These are phyloP conservation scores for Globia sparganii DNA, from an alignment of 2,888 invertebrate species.

Conservation along the genomic window DNA sequence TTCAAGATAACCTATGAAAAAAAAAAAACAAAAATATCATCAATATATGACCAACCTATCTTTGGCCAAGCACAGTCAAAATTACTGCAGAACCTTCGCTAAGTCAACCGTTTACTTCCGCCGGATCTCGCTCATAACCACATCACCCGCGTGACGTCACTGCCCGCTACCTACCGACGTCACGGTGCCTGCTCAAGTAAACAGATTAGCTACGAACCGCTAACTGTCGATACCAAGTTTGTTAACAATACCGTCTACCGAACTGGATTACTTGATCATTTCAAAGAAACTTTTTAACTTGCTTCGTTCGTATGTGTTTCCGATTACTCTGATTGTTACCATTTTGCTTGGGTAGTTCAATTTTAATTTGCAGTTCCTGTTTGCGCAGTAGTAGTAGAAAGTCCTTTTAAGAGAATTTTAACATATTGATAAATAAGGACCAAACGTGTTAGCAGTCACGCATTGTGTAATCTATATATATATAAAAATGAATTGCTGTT, in stretches of 20 bases:
- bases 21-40: background rate
- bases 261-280: background rate
- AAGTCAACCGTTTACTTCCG: background rate
- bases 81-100: too few relatives aligned
- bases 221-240: background rate
- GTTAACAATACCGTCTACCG: background rate
- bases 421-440: background rate
- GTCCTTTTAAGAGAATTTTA: too few relatives aligned
- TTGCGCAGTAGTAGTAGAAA: too few relatives aligned
- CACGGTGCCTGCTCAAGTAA: slow-evolving; percentile 17
- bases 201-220: slow-evolving; percentile 18
- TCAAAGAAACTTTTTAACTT: background rate
- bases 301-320: background rate
- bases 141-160: slow-evolving; percentile 26
- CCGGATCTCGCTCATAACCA: background rate
- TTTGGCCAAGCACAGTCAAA: background rate
- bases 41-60: background rate
- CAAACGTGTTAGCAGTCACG: background rate
- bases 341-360: background rate
- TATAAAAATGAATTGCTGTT: too few relatives aligned
- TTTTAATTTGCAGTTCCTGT: background rate
- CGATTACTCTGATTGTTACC: too few relatives aligned
- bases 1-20: background rate
- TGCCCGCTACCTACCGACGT: background rate
- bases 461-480: too few relatives aligned